These are phyloP conservation scores for Pomacea maculata DNA, from an alignment of 1,140 invertebrate species.

Conservation along the genomic window DNA sequence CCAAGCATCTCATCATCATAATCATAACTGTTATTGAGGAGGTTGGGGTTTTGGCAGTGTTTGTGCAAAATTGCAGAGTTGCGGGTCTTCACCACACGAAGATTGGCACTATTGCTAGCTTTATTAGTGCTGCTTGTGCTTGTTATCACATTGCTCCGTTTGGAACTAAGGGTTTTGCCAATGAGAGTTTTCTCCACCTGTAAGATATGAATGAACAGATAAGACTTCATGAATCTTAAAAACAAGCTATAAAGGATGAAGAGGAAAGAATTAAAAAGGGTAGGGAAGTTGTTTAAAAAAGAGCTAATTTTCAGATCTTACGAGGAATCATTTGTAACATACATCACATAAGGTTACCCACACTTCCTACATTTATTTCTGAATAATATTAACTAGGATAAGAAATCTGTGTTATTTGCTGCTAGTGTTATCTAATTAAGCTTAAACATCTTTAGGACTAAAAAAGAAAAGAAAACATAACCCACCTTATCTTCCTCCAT, in stretches of 20 bases:
- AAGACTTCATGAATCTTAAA: neutral
- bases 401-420: neutral
- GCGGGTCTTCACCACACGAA: conserved; percentile 1
- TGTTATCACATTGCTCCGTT: conserved; percentile 3
- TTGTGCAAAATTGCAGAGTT: conserved; percentile 3
- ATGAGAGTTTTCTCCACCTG: conserved; percentile 29
- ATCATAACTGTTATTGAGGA: conserved; percentile 31
- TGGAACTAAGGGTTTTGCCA: conserved; percentile 16
- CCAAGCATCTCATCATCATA: conserved; percentile 15
- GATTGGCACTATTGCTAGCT: neutral
- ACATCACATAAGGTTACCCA: neutral
- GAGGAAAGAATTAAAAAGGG: neutral
- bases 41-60: conserved; percentile 14
- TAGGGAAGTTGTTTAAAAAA: neutral
- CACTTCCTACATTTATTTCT: too few species aligned
- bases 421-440: too few species aligned
- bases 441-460: neutral
- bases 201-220: neutral
- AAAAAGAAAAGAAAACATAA: neutral
- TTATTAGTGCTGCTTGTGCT: neutral
- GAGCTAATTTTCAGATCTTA: neutral
- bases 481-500: conserved; percentile 34
- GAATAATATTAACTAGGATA: neutral
- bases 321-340: neutral
- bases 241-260: neutral